phyloP scores from a whole-genome alignment of 2,888 invertebrate genomes.

The Zhuqinia jingwanae region DNA sequence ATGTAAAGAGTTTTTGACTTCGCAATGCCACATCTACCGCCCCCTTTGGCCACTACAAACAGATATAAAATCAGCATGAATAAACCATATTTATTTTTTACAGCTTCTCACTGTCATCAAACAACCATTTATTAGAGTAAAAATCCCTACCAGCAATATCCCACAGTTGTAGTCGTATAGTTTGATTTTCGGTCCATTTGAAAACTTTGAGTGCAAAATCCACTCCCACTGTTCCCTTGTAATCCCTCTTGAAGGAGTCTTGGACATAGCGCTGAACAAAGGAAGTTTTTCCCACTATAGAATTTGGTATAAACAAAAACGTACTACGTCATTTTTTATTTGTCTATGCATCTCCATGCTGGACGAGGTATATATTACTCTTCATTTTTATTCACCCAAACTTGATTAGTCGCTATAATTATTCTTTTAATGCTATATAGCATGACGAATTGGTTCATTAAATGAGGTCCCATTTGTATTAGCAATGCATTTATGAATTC shows the following conservation, averaged over 20 bases:
- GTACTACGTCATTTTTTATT: neutral
- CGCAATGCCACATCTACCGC: too few relatives aligned
- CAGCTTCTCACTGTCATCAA: too few relatives aligned
- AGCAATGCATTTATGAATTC: neutral
- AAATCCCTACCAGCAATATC: constrained; percentile 84
- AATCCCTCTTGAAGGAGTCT: constrained; percentile 82
- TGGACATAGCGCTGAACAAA: constrained; percentile 84
- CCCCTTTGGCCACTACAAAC: too few relatives aligned
- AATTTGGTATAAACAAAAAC: neutral
- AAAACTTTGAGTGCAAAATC: constrained; percentile 84
- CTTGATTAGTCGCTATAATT: too few relatives aligned
- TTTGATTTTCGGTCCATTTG: constrained; percentile 83
- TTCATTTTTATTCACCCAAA: neutral
- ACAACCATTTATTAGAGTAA: neutral
- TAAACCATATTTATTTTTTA: too few relatives aligned
- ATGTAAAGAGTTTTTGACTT: too few relatives aligned
- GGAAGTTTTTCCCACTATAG: constrained; percentile 82
- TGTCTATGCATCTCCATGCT: neutral
- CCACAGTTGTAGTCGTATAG: constrained; percentile 84
- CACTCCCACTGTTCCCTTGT: constrained; percentile 84
- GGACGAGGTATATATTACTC: constrained; percentile 3
- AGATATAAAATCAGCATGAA: too few relatives aligned
- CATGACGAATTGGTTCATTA: too few relatives aligned
- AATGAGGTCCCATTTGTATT: too few relatives aligned
- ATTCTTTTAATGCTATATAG: too few relatives aligned